Conservation (phyloP, 1,140 invertebrate species). For the Matsumurasca onukii region DNA sequence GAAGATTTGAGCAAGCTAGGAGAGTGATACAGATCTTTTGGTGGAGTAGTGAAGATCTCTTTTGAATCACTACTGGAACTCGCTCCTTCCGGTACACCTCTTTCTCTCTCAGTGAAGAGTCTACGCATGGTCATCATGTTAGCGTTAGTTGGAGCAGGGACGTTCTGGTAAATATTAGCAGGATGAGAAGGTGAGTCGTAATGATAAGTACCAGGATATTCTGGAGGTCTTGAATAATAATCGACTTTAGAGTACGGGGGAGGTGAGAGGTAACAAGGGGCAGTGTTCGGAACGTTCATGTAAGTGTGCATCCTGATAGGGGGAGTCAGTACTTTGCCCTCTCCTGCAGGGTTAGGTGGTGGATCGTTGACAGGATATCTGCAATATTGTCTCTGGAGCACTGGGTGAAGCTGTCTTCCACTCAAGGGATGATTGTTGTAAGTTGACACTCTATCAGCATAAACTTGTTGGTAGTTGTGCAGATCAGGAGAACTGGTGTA, state of each 20-base stretch:
- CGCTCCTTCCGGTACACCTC: constrained; percentile 47
- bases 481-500: constrained; percentile 34
- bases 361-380: constrained; percentile 46
- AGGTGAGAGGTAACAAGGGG: constrained; percentile 44
- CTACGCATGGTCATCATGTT: neutral
- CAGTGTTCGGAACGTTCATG: constrained; percentile 8
- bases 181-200: neutral
- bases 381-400: constrained; percentile 29
- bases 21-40: neutral
- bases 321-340: constrained; percentile 43
- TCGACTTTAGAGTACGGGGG: constrained; percentile 45
- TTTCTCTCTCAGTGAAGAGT: constrained; percentile 35
- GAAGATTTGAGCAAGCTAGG: neutral
- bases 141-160: neutral
- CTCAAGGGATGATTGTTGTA: constrained; percentile 34
- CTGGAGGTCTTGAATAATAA: constrained; percentile 40
- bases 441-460: constrained; percentile 19
- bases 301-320: constrained; percentile 18
- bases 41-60: neutral
- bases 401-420: constrained; percentile 29
- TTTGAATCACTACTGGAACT: constrained; percentile 45
- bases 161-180: constrained; percentile 19
- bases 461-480: constrained; percentile 39
- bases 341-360: constrained; percentile 39
- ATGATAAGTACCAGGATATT: neutral